phyloP scores from a whole-genome alignment of 1,140 invertebrate species.

The Ceratina japonica region DNA sequence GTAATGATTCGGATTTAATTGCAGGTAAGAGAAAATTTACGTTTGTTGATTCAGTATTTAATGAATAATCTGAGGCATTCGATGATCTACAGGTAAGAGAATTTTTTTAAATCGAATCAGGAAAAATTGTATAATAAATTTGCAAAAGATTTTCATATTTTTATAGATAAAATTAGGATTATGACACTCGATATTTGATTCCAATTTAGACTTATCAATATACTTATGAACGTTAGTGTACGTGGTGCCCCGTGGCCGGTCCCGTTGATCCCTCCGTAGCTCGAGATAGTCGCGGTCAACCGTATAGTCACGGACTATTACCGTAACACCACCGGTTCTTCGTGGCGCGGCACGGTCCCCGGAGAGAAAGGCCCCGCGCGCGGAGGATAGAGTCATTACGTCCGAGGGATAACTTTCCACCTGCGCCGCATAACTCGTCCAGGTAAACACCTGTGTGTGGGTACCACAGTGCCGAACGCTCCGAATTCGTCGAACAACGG shows the following conservation, averaged over 20 bases:
- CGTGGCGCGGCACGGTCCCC: conserved; percentile 54
- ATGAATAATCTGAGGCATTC: no score
- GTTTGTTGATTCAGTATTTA: no score
- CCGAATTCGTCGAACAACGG: conserved; percentile 14
- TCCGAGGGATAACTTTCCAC: conserved; percentile 56
- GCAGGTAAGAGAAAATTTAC: no score
- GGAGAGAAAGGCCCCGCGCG: conserved; percentile 27
- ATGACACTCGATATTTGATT: no score
- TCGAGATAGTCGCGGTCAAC: conserved; percentile 57
- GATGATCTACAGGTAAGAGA: no score
- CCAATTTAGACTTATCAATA: no score
- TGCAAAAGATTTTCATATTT: no score
- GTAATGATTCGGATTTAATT: no score
- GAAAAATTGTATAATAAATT: no score
- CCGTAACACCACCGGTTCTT: conserved; percentile 56
- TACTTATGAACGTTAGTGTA: background rate
- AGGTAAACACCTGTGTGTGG: conserved; percentile 41
- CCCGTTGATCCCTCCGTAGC: conserved; percentile 40
- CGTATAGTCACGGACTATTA: conserved; percentile 61
- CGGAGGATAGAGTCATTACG: conserved; percentile 60
- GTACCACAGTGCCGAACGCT: background rate
- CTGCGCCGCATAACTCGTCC: conserved; percentile 47
- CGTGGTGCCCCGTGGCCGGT: conserved; percentile 21
- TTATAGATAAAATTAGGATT: no score
- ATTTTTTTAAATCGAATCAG: no score